Percentiles rank a stretch among this genome's conserved stretches.
Conservation (phyloP, 1,140 invertebrate genomes). For the Andricus grossulariae region DNA sequence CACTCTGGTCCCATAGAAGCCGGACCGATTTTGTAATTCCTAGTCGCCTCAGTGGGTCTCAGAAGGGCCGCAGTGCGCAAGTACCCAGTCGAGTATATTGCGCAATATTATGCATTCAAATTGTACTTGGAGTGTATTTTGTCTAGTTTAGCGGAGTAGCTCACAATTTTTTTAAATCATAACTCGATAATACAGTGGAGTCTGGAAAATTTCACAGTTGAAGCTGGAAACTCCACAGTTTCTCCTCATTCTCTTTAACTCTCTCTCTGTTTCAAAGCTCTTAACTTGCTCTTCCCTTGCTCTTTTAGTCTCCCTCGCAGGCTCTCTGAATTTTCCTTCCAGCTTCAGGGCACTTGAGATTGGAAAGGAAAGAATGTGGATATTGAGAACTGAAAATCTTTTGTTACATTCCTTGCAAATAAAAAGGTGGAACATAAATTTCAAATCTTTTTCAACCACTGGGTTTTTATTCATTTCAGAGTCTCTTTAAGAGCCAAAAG, state of each 20-base stretch:
- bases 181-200: not conserved
- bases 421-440: not conserved
- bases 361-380: constrained; percentile 18
- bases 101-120: too few relatives aligned
- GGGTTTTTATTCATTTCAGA: too few relatives aligned
- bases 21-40: too few relatives aligned
- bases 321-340: constrained; percentile 29
- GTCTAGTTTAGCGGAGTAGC: too few relatives aligned
- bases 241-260: constrained; percentile 40
- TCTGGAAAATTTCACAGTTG: constrained; percentile 65
- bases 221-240: constrained; percentile 58
- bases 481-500: too few relatives aligned
- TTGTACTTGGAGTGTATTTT: too few relatives aligned
- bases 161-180: too few relatives aligned
- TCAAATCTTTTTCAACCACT: not conserved
- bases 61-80: too few relatives aligned
- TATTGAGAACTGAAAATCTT: constrained; percentile 30
- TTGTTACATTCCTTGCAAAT: constrained; percentile 18
- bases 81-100: too few relatives aligned
- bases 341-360: constrained; percentile 17
- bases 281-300: constrained; percentile 48
- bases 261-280: constrained; percentile 47
- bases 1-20: too few relatives aligned
- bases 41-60: too few relatives aligned
- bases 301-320: constrained; percentile 2